phyloP scores from a whole-genome alignment of 2,113 vertebrate species.

The Emydocephalus ijimae region DNA sequence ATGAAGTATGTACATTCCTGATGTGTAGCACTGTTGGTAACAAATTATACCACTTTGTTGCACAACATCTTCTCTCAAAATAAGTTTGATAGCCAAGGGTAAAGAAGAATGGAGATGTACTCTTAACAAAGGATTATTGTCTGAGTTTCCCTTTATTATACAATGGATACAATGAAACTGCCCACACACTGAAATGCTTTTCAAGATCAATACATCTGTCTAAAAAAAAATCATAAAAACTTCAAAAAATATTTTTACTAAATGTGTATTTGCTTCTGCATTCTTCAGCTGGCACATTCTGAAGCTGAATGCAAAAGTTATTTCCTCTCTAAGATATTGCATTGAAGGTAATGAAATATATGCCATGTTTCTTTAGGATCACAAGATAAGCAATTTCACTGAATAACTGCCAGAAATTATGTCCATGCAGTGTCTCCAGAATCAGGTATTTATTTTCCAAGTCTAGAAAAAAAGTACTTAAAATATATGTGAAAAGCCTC shows the following conservation, averaged over 20 bases:
- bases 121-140: neutral
- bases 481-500: slow-evolving; percentile 20
- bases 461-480: slow-evolving; percentile 34
- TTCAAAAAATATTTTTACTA: slow-evolving; percentile 44
- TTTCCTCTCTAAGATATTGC: neutral
- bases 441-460: slow-evolving; percentile 47
- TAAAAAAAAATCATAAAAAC: slow-evolving; percentile 59
- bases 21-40: slow-evolving; percentile 36
- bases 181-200: neutral
- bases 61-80: neutral
- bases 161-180: neutral
- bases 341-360: neutral
- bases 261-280: slow-evolving; percentile 55
- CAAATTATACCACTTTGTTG: neutral
- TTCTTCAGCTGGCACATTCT: neutral
- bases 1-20: slow-evolving; percentile 25
- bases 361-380: neutral
- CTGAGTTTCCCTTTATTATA: neutral
- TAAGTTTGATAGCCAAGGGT: neutral
- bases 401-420: slow-evolving; percentile 42
- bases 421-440: slow-evolving; percentile 45
- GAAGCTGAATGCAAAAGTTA: neutral
- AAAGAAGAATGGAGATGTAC: neutral
- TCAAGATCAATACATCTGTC: slow-evolving; percentile 5
- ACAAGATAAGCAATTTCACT: slow-evolving; percentile 47